phyloP scores from a whole-genome alignment of 2,888 invertebrate genomes.

The Abrostola tripartita region DNA sequence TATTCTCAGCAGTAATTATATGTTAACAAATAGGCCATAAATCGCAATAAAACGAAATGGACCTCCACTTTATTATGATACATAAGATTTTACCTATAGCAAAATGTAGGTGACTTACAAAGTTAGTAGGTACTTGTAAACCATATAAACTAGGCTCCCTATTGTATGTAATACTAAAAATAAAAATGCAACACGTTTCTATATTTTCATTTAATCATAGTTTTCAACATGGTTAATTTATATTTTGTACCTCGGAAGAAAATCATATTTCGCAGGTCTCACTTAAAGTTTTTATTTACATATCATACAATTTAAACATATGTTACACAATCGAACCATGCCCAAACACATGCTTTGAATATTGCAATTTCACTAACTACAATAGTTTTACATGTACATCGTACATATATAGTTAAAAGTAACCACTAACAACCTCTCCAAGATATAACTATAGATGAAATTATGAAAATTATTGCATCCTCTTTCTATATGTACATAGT shows the following conservation, averaged over 20 bases:
- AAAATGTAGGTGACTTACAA: too few relatives aligned
- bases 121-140: too few relatives aligned
- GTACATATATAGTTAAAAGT: slow-evolving; percentile 76
- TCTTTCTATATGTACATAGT: slow-evolving; percentile 77
- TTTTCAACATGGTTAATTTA: slow-evolving; percentile 88
- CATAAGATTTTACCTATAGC: too few relatives aligned
- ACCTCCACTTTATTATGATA: too few relatives aligned
- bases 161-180: slow-evolving; percentile 8
- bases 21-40: too few relatives aligned
- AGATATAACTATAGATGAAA: slow-evolving; percentile 76
- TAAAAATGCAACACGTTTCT: slow-evolving; percentile 67
- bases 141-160: too few relatives aligned
- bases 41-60: too few relatives aligned
- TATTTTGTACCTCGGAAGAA: slow-evolving; percentile 88
- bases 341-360: slow-evolving; percentile 73
- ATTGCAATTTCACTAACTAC: slow-evolving; percentile 83
- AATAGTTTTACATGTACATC: slow-evolving; percentile 83
- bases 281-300: slow-evolving; percentile 86
- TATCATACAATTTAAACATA: slow-evolving; percentile 84
- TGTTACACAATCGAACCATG: slow-evolving; percentile 78
- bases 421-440: slow-evolving; percentile 75
- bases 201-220: slow-evolving; percentile 86
- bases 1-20: too few relatives aligned
- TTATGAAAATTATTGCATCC: slow-evolving; percentile 85
- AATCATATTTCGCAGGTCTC: slow-evolving; percentile 87